phyloP scores from a whole-genome alignment of 2,888 invertebrate genomes.

The Ophion ellenae region DNA sequence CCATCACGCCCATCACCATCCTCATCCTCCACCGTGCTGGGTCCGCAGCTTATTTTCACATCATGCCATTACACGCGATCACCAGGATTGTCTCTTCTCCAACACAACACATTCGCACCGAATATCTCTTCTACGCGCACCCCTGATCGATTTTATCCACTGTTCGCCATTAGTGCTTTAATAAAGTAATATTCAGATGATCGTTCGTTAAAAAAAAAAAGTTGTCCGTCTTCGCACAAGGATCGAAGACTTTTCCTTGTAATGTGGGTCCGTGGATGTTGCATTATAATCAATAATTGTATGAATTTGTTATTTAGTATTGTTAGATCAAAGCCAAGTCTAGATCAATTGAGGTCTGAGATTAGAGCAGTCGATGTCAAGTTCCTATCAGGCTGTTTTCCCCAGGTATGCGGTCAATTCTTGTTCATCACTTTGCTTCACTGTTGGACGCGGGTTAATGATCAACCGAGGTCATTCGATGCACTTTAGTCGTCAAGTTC shows the following conservation, averaged over 20 bases:
- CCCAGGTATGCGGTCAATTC: neutral
- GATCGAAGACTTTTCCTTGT: neutral
- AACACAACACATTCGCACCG: conserved; percentile 67
- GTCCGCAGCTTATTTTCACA: conserved; percentile 78
- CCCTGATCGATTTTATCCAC: neutral
- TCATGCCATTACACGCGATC: conserved; percentile 80
- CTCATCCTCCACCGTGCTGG: conserved; percentile 83
- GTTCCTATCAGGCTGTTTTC: neutral
- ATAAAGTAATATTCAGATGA: neutral
- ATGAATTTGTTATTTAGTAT: neutral
- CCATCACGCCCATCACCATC: conserved; percentile 83
- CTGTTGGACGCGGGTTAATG: neutral
- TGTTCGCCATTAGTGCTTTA: neutral
- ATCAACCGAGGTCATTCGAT: neutral
- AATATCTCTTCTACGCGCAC: neutral
- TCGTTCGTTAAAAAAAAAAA: neutral
- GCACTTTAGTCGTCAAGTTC: neutral
- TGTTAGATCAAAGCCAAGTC: neutral
- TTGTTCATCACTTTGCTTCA: neutral
- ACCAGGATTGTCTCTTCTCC: conserved; percentile 64
- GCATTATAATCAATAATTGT: conserved; percentile 31
- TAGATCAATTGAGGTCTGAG: neutral
- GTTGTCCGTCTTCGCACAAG: neutral
- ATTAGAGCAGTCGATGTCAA: neutral
- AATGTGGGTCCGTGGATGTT: neutral